A percentile compares a stretch with the other conserved stretches of the same genome.
These are phyloP conservation scores for Luperina nickerlii DNA, from an alignment of 2,888 invertebrate genomes.

Conservation along the genomic window DNA sequence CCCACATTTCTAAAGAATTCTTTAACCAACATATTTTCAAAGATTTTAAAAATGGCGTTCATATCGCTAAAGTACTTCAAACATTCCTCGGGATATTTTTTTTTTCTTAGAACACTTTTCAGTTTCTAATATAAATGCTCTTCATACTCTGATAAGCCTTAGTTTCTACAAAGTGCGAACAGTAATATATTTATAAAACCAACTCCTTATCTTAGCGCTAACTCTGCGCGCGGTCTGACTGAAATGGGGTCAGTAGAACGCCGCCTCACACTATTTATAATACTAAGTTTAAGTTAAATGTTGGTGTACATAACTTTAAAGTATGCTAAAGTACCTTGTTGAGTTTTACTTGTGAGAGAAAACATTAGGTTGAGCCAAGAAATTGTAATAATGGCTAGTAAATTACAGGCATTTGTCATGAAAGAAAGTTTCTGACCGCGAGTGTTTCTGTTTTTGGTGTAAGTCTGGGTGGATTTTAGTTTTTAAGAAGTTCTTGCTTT, in stretches of 20 bases:
- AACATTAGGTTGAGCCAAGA: conserved; percentile 46
- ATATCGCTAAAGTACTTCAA: not conserved
- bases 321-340: conserved; percentile 45
- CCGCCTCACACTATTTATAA: conserved; percentile 50
- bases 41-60: not conserved
- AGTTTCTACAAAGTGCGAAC: conserved; percentile 27
- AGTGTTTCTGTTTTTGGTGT: conserved; percentile 18
- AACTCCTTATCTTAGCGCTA: conserved; percentile 52
- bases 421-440: conserved; percentile 29
- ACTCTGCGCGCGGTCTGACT: conserved; percentile 31
- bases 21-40: not conserved
- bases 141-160: conserved; percentile 3
- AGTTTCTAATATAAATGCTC: not conserved
- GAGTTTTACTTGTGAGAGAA: conserved; percentile 40
- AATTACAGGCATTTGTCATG: conserved; percentile 36
- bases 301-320: conserved; percentile 49
- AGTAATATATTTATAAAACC: conserved; percentile 48
- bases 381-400: conserved; percentile 39
- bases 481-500: not conserved
- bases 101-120: not conserved
- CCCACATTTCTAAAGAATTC: no score
- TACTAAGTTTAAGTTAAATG: conserved; percentile 57
- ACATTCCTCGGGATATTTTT: not conserved
- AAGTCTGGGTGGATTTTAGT: not conserved
- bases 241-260: conserved; percentile 57